Conservation (phyloP, 2,113 vertebrate species). For the Leucoraja erinaceus region DNA sequence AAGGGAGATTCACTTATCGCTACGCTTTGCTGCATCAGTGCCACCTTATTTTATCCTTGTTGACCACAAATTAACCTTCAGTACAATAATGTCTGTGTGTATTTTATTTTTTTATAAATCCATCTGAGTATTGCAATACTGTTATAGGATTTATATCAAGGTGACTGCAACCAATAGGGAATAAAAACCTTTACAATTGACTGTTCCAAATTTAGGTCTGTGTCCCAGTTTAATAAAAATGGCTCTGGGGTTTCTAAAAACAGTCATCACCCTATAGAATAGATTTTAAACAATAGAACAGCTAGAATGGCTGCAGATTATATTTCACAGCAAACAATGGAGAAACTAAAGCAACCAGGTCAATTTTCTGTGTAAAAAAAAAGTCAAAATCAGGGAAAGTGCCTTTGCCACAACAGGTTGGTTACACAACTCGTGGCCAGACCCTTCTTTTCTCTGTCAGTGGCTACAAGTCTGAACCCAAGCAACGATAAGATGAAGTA, state of each 20-base stretch:
- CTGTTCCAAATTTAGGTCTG: constrained; percentile 6
- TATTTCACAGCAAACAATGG: neutral
- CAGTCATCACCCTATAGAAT: neutral
- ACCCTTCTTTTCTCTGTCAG: neutral
- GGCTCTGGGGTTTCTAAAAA: neutral
- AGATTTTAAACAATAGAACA: neutral
- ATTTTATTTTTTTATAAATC: neutral
- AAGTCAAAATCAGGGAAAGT: neutral
- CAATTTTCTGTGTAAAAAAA: neutral
- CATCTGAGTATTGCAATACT: neutral
- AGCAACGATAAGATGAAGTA: neutral
- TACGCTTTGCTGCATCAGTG: neutral
- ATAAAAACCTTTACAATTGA: neutral
- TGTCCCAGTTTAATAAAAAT: constrained; percentile 32
- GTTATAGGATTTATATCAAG: neutral
- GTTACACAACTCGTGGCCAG: neutral
- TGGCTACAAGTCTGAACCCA: neutral
- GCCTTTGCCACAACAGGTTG: neutral
- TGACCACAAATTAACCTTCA: neutral
- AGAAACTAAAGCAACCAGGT: neutral
- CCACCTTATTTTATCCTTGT: neutral
- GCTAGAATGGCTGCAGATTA: constrained; percentile 11
- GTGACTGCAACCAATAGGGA: neutral
- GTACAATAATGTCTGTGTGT: neutral
- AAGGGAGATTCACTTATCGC: neutral